Evolutionary conservation across 92 coral and sea anemone species (phyloP).

Genomic region (Epizoanthus fatuus): DNA sequence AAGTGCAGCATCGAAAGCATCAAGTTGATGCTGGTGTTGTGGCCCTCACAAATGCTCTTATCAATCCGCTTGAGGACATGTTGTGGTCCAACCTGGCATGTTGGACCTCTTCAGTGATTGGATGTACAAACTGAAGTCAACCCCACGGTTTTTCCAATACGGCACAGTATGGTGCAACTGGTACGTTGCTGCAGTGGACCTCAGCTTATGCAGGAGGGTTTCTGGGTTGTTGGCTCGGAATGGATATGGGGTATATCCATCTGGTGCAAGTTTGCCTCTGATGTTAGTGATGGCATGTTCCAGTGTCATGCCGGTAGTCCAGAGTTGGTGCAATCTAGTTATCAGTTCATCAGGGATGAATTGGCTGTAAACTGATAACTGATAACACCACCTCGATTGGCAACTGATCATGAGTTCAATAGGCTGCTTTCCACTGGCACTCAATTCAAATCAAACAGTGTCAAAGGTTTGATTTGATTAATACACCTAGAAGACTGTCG

Average conservation of each 20-base stretch:
- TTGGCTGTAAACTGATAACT: background rate
- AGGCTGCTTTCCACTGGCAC: too few relatives aligned
- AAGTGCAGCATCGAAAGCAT: constrained; percentile 42
- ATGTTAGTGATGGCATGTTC: constrained; percentile 17
- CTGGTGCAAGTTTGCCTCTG: constrained; percentile 33
- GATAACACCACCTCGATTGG: too few relatives aligned
- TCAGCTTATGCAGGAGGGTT: constrained; percentile 18
- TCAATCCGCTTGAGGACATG: constrained; percentile 19
- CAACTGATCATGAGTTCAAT: too few relatives aligned
- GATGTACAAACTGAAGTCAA: constrained; percentile 40
- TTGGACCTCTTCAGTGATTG: background rate
- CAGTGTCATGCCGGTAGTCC: constrained; percentile 2
- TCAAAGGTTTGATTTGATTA: too few relatives aligned
- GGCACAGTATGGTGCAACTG: constrained; percentile 11
- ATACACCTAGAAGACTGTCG: too few relatives aligned
- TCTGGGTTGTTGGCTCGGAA: constrained; percentile 25
- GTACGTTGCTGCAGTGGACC: constrained; percentile 31
- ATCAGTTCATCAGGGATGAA: constrained; percentile 38
- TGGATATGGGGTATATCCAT: constrained; percentile 28
- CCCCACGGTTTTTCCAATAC: constrained; percentile 28
- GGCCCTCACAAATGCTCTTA: constrained; percentile 41
- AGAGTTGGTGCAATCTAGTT: background rate
- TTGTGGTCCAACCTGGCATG: constrained; percentile 43
- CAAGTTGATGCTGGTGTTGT: background rate
- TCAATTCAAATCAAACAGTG: too few relatives aligned